Conservation (phyloP, 2,797 vertebrate species). For the Catostomus latipinnis region DNA sequence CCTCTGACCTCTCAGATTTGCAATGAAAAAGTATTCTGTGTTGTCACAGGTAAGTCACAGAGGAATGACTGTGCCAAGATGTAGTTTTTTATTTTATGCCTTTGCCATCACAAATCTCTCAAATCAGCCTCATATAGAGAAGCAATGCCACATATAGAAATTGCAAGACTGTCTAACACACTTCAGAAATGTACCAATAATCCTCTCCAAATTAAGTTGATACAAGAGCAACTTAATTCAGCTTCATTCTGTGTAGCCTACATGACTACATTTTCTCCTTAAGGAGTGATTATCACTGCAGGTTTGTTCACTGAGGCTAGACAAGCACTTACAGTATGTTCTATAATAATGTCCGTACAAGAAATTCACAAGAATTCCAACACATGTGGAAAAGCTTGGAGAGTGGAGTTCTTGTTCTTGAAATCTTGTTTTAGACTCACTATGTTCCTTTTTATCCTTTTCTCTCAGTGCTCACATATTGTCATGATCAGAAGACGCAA, state of each 20-base stretch:
- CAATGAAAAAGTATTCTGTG: not conserved
- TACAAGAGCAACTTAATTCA: not conserved
- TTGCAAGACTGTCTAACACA: not conserved
- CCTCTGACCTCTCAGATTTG: conserved; percentile 14
- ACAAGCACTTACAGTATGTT: conserved; percentile 25
- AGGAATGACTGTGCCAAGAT: not conserved
- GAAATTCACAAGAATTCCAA: not conserved
- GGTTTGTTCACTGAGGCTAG: not conserved
- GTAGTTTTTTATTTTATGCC: not conserved
- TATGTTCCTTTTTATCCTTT: conserved; percentile 25
- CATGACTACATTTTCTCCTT: not conserved
- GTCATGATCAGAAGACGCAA: conserved; percentile 36
- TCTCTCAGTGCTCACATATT: conserved; percentile 9
- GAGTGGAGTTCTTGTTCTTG: not conserved
- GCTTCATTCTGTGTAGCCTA: not conserved
- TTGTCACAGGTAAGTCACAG: conserved; percentile 11
- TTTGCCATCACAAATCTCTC: not conserved
- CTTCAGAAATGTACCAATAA: conserved; percentile 18
- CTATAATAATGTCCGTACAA: not conserved
- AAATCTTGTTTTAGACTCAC: conserved; percentile 17
- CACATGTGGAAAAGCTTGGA: conserved; percentile 9
- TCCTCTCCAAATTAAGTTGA: not conserved
- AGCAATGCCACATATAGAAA: not conserved
- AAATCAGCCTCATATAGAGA: not conserved
- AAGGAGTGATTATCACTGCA: conserved; percentile 12